phyloP scores from a whole-genome alignment of 2,888 invertebrate species.

The Dilophus febrilis region DNA sequence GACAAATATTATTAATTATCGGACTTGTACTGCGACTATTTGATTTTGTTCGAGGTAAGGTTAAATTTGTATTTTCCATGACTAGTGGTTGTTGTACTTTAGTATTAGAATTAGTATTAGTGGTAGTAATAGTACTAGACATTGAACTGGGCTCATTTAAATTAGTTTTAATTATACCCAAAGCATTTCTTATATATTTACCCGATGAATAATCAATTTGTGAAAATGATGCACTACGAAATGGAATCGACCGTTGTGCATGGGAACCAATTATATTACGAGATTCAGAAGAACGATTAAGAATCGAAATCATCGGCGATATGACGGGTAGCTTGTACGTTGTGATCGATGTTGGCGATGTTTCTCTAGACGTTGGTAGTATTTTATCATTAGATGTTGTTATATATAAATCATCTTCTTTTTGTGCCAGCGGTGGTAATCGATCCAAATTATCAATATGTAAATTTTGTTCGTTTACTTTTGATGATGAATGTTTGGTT shows the following conservation, averaged over 20 bases:
- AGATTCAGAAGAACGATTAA: constrained; percentile 40
- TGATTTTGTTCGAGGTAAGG: constrained; percentile 26
- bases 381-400: not conserved
- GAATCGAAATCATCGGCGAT: constrained; percentile 16
- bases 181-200: constrained; percentile 35
- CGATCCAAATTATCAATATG: constrained; percentile 4
- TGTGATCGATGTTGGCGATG: constrained; percentile 8
- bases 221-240: constrained; percentile 73
- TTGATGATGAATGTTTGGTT: constrained; percentile 21
- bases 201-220: constrained; percentile 61
- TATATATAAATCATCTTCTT: constrained; percentile 19
- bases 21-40: constrained; percentile 9
- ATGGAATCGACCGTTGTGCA: constrained; percentile 50
- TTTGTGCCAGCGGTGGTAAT: constrained; percentile 7
- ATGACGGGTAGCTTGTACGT: not conserved
- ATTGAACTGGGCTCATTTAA: constrained; percentile 15
- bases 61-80: constrained; percentile 21
- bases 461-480: constrained; percentile 17
- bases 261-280: constrained; percentile 43
- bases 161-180: constrained; percentile 24
- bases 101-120: constrained; percentile 13
- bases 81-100: constrained; percentile 22
- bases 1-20: not conserved
- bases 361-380: not conserved
- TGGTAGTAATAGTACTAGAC: too few species aligned